Percentiles rank a stretch among this genome's conserved stretches.
phyloP scores from a whole-genome alignment of 2,113 vertebrate species.

The Quiscalus mexicanus region DNA sequence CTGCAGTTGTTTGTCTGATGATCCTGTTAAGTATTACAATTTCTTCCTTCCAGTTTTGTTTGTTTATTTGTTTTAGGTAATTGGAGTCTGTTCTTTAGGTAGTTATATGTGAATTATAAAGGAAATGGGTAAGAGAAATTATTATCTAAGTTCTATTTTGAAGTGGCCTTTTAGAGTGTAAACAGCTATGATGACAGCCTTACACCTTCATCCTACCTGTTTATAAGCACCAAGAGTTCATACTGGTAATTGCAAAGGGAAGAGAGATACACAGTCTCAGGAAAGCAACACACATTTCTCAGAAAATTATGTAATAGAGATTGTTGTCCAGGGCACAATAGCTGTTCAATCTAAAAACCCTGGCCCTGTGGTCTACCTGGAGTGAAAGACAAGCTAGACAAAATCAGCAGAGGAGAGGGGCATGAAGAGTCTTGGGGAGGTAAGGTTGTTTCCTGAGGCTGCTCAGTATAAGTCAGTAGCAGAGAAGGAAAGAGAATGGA shows the following conservation, averaged over 20 bases:
- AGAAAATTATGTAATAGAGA: background rate
- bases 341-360: background rate
- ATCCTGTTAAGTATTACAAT: constrained; percentile 17
- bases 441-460: background rate
- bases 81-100: constrained; percentile 20
- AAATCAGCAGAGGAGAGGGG: background rate
- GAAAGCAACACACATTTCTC: background rate
- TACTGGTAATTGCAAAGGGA: background rate
- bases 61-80: constrained; percentile 43
- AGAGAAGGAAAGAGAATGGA: background rate
- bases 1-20: constrained; percentile 48
- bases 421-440: background rate
- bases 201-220: background rate
- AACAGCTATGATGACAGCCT: constrained; percentile 13
- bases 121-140: constrained; percentile 20
- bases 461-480: background rate
- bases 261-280: background rate
- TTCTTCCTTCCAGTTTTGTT: background rate
- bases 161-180: constrained; percentile 3
- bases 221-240: background rate
- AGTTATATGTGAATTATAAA: constrained; percentile 27
- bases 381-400: background rate
- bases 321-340: background rate
- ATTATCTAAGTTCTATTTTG: constrained; percentile 21
- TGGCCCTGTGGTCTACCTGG: background rate